These are phyloP conservation scores for Holcopasites calliopsidis DNA, from an alignment of 1,140 invertebrate genomes.

Conservation along the genomic window DNA sequence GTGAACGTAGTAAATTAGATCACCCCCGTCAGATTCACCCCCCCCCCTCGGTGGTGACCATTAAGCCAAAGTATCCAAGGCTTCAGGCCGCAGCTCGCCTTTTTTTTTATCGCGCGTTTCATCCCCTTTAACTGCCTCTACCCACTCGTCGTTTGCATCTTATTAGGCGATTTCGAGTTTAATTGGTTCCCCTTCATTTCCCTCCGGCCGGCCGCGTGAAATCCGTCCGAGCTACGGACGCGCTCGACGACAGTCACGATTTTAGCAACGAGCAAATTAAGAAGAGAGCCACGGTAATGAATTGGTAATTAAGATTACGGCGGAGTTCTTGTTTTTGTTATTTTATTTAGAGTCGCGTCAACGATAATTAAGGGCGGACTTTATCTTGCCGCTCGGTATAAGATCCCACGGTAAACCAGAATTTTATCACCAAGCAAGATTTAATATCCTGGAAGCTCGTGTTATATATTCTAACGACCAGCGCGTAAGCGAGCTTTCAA, in stretches of 20 bases:
- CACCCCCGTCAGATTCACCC: too few relatives aligned
- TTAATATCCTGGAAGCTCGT: too few relatives aligned
- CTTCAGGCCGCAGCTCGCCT: neutral
- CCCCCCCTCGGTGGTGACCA: neutral
- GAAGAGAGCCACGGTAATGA: too few relatives aligned
- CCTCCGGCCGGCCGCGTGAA: neutral
- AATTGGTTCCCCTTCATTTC: conserved; percentile 13
- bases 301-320: too few relatives aligned
- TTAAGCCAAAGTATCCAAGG: neutral
- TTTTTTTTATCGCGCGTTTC: conserved; percentile 31
- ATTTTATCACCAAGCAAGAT: too few relatives aligned
- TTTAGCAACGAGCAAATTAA: too few relatives aligned
- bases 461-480: too few relatives aligned
- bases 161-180: conserved; percentile 25
- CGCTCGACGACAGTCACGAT: neutral
- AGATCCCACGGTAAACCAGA: too few relatives aligned
- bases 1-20: neutral
- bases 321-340: too few relatives aligned
- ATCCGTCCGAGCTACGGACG: neutral
- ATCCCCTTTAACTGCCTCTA: conserved; percentile 31
- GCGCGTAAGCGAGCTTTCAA: neutral
- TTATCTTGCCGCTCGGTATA: too few relatives aligned
- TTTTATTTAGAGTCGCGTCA: too few relatives aligned
- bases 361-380: too few relatives aligned
- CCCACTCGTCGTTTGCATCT: conserved; percentile 35